phyloP scores from a whole-genome alignment of 2,797 vertebrate genomes.

The Oophaga sylvatica region DNA sequence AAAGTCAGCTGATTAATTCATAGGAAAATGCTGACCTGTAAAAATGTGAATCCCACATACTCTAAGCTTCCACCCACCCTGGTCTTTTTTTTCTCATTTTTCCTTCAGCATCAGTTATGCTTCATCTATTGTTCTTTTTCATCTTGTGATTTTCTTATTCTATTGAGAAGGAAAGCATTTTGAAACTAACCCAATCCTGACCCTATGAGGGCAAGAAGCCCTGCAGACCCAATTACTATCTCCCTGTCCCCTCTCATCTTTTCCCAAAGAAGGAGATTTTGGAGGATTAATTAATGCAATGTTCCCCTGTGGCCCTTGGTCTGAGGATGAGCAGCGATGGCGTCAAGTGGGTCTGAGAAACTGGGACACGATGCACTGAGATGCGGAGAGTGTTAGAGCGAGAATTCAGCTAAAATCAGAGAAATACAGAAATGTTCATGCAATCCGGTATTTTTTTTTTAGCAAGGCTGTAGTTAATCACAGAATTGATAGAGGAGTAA shows the following conservation, averaged over 20 bases:
- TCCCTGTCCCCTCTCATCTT: slow-evolving; percentile 16
- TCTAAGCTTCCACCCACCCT: not conserved
- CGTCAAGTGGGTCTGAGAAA: slow-evolving; percentile 12
- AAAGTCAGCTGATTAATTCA: not conserved
- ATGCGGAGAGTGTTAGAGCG: too few species aligned
- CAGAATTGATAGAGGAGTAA: too few species aligned
- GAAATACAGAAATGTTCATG: too few species aligned
- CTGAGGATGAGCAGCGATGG: slow-evolving; percentile 32
- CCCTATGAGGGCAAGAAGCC: slow-evolving; percentile 21
- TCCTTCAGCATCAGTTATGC: slow-evolving; percentile 12
- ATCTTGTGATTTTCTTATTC: slow-evolving; percentile 31
- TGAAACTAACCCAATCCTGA: slow-evolving; percentile 47
- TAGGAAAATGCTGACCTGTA: not conserved
- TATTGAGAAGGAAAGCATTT: slow-evolving; percentile 12
- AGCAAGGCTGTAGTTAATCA: too few species aligned
- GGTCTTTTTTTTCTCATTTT: not conserved
- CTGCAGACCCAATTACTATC: slow-evolving; percentile 40
- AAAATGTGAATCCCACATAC: not conserved
- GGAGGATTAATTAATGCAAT: slow-evolving; percentile 39
- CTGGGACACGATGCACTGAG: slow-evolving; percentile 33
- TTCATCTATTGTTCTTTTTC: slow-evolving; percentile 31
- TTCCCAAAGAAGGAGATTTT: slow-evolving; percentile 54
- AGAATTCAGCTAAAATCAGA: too few species aligned
- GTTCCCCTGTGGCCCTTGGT: slow-evolving; percentile 18
- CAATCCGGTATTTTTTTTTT: too few species aligned